Percentiles rank a stretch among this genome's conserved stretches.
These are phyloP conservation scores for Prenolepis imparis DNA, from an alignment of 2,888 invertebrate genomes.

Conservation along the genomic window DNA sequence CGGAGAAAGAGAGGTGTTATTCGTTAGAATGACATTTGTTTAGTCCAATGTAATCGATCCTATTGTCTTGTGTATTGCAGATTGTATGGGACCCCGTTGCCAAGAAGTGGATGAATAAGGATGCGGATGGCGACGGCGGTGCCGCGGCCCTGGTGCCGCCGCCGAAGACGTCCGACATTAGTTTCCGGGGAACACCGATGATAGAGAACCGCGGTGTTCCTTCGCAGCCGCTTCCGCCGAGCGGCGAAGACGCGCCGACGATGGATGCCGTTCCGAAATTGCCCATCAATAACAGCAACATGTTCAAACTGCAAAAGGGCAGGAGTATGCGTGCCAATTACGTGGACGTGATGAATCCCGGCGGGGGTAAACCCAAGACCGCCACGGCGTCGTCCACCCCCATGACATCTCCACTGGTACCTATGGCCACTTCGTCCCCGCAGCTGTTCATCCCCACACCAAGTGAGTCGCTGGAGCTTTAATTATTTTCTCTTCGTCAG, in stretches of 20 bases:
- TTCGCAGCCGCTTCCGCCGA: conserved; percentile 59
- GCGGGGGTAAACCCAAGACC: conserved; percentile 87
- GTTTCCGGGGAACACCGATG: conserved; percentile 76
- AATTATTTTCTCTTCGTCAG: too few relatives aligned
- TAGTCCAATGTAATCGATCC: background rate
- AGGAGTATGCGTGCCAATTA: conserved; percentile 91
- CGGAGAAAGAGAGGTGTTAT: background rate
- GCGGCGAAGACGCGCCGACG: conserved; percentile 62
- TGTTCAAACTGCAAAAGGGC: conserved; percentile 93
- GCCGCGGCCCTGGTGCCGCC: conserved; percentile 89
- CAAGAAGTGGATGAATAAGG: conserved; percentile 95
- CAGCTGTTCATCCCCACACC: conserved; percentile 88
- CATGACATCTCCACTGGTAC: conserved; percentile 85
- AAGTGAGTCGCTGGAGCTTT: conserved; percentile 76
- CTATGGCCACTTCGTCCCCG: conserved; percentile 86
- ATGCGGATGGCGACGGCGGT: conserved; percentile 89
- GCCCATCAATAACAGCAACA: conserved; percentile 87
- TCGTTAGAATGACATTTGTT: background rate
- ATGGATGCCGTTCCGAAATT: conserved; percentile 76
- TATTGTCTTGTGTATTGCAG: conserved; percentile 85
- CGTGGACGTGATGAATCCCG: conserved; percentile 95
- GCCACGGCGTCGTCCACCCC: conserved; percentile 82
- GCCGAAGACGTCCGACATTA: conserved; percentile 90
- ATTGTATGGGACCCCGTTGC: conserved; percentile 97
- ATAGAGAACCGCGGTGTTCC: conserved; percentile 50